These are phyloP conservation scores for Eilema griseolum DNA, from an alignment of 2,888 invertebrate species.

Conservation along the genomic window DNA sequence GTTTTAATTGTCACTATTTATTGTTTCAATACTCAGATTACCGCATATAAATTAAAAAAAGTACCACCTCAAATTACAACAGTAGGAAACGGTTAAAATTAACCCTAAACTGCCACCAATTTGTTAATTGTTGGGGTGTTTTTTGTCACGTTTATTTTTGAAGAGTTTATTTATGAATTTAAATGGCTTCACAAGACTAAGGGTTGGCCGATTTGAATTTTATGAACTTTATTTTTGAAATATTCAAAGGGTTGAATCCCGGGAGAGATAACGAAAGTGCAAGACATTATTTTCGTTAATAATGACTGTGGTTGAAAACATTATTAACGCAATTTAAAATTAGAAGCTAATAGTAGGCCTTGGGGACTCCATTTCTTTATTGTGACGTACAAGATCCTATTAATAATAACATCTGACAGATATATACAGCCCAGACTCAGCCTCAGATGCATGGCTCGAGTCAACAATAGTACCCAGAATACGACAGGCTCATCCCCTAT, in stretches of 20 bases:
- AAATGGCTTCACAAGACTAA: slow-evolving; percentile 77
- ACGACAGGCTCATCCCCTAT: no score
- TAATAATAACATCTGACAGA: neutral
- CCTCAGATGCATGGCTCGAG: no score
- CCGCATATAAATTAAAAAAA: slow-evolving; percentile 61
- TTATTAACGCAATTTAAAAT: slow-evolving; percentile 10
- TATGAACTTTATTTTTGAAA: slow-evolving; percentile 81
- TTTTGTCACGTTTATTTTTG: slow-evolving; percentile 70
- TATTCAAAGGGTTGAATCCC: slow-evolving; percentile 67
- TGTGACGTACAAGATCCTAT: neutral
- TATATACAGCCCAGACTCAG: no score
- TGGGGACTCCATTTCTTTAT: neutral
- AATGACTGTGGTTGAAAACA: slow-evolving; percentile 44
- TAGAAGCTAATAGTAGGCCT: neutral
- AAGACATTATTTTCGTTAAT: slow-evolving; percentile 54
- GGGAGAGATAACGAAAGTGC: slow-evolving; percentile 53
- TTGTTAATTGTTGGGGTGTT: slow-evolving; percentile 83
- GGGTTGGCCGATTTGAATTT: slow-evolving; percentile 85
- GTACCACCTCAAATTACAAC: slow-evolving; percentile 60
- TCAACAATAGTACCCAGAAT: no score
- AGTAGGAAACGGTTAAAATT: slow-evolving; percentile 79
- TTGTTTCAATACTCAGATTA: slow-evolving; percentile 77
- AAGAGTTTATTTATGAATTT: slow-evolving; percentile 83
- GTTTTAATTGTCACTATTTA: slow-evolving; percentile 75
- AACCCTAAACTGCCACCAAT: slow-evolving; percentile 80